Evolutionary conservation across 2,113 vertebrate species (phyloP).

Genomic region (Edolisoma coerulescens): DNA sequence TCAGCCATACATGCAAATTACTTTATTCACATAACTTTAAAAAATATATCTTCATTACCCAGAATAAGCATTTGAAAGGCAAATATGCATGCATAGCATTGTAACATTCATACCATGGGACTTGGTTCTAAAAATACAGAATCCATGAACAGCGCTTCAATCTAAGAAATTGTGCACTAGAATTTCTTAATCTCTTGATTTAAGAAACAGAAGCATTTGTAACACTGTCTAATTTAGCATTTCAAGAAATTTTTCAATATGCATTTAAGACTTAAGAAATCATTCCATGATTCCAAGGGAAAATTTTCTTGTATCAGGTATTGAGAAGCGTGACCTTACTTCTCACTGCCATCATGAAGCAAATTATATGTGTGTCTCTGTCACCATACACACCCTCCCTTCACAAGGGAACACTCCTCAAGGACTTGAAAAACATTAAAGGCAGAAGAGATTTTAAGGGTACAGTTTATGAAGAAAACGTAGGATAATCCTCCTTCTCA

Average conservation of each 20-base stretch:
- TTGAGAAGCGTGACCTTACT: not conserved
- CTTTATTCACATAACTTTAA: slow-evolving; percentile 68
- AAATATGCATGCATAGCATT: slow-evolving; percentile 76
- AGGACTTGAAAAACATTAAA: not conserved
- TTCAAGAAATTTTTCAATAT: not conserved
- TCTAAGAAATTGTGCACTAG: slow-evolving; percentile 49
- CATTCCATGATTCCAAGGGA: not conserved
- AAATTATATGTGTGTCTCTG: not conserved
- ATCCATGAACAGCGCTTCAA: slow-evolving; percentile 70
- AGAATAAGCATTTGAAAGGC: slow-evolving; percentile 73
- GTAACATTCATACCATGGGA: slow-evolving; percentile 72
- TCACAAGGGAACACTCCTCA: not conserved
- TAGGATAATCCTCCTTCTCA: not conserved
- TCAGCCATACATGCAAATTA: slow-evolving; percentile 83
- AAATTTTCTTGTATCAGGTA: not conserved
- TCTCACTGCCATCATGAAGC: not conserved
- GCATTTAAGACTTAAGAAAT: not conserved
- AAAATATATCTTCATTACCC: slow-evolving; percentile 65
- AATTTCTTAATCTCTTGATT: not conserved
- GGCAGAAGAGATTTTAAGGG: not conserved
- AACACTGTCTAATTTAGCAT: slow-evolving; percentile 9
- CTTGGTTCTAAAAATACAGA: slow-evolving; percentile 61
- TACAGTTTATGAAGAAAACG: not conserved
- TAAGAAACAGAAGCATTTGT: slow-evolving; percentile 9
- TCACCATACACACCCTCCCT: not conserved